Percentiles rank a stretch among this genome's conserved stretches.
Conservation (phyloP, 2,797 vertebrate genomes). For the Rhodeus uyekii region DNA sequence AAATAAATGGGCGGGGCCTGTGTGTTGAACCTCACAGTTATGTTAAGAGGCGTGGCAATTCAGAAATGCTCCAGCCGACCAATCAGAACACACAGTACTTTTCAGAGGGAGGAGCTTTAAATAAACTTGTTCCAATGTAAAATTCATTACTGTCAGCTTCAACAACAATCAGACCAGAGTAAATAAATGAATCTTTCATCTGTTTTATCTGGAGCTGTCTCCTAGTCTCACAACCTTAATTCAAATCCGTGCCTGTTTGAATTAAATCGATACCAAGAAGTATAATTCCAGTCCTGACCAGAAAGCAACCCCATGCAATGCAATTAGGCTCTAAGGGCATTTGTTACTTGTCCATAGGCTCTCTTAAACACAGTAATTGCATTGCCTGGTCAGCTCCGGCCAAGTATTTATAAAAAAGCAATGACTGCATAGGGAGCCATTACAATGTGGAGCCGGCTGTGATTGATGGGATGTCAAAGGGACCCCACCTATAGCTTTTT, state of each 20-base stretch:
- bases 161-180: conserved; percentile 17
- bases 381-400: conserved; percentile 63
- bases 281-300: conserved; percentile 70
- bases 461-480: conserved; percentile 68
- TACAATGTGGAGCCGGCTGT: conserved; percentile 66
- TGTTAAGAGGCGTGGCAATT: background rate
- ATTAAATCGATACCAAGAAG: conserved; percentile 72
- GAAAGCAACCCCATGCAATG: conserved; percentile 69
- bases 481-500: conserved; percentile 56
- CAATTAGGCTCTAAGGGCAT: conserved; percentile 68
- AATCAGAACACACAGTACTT: background rate
- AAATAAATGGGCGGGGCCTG: background rate
- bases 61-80: background rate
- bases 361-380: conserved; percentile 68
- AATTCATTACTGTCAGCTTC: conserved; percentile 17
- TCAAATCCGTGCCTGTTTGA: conserved; percentile 65
- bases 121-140: conserved; percentile 25
- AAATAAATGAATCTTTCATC: conserved; percentile 51
- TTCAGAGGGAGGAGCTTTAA: conserved; percentile 1
- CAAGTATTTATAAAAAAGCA: conserved; percentile 76
- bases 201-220: conserved; percentile 45
- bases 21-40: background rate
- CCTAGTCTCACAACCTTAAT: conserved; percentile 63
- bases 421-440: conserved; percentile 72
- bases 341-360: conserved; percentile 68